These are phyloP conservation scores for Myocastor coypus DNA, from an alignment of 2,113 vertebrate species.

Conservation along the genomic window DNA sequence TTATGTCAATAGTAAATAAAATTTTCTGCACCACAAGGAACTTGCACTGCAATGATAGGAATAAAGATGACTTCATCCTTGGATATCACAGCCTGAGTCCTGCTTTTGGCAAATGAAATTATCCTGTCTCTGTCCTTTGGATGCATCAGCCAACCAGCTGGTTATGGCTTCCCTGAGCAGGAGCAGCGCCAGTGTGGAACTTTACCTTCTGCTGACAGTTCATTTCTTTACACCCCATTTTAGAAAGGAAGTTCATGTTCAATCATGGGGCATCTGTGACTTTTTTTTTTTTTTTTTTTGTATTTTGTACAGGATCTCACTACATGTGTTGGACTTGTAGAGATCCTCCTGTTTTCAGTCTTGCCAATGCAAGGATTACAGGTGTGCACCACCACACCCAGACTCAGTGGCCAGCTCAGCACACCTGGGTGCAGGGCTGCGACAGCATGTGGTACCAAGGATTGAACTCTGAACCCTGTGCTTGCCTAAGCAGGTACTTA, in stretches of 20 bases:
- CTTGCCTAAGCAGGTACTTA: no score
- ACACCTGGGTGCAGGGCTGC: no score
- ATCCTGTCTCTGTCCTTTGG: background rate
- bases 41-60: background rate
- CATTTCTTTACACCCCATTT: slow-evolving; percentile 51
- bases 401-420: no score
- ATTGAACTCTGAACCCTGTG: no score
- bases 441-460: no score
- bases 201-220: slow-evolving; percentile 54
- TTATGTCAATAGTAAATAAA: background rate
- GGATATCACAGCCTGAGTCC: background rate
- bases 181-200: slow-evolving; percentile 5
- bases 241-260: background rate
- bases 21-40: background rate
- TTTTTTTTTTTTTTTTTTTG: background rate
- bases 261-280: background rate
- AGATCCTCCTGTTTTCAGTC: no score
- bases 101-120: slow-evolving; percentile 53
- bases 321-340: no score
- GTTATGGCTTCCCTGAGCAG: background rate
- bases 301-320: no score
- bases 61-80: slow-evolving; percentile 65
- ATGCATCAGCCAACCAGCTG: background rate
- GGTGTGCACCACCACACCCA: no score
- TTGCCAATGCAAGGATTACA: no score